Evolutionary conservation across 1,140 invertebrate species (phyloP).

Genomic region (Lepidurus packardi): DNA sequence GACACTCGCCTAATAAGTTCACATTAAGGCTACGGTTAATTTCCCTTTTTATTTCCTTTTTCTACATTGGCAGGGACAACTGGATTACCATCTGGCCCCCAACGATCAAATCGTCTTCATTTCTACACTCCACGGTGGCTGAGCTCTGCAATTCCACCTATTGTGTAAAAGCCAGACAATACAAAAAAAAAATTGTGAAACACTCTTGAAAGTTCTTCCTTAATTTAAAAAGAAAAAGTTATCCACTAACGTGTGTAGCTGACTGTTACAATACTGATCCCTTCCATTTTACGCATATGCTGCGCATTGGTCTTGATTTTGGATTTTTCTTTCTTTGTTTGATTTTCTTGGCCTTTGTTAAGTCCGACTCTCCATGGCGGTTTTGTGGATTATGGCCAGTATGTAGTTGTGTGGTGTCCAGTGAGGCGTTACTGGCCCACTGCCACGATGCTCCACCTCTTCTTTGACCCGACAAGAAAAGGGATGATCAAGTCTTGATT

Average conservation of each 20-base stretch:
- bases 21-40: conserved; percentile 31
- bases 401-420: conserved; percentile 14
- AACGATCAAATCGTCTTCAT: conserved; percentile 61
- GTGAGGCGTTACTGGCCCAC: neutral
- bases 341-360: neutral
- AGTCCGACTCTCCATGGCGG: neutral
- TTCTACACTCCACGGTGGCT: conserved; percentile 66
- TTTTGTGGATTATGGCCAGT: neutral
- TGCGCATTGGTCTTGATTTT: neutral
- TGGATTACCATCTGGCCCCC: conserved; percentile 55
- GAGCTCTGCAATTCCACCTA: conserved; percentile 36
- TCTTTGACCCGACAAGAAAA: conserved; percentile 7
- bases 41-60: conserved; percentile 33
- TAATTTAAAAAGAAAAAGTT: neutral
- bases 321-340: neutral
- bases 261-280: too few species aligned
- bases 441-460: neutral
- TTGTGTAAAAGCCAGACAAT: neutral
- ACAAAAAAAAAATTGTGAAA: neutral
- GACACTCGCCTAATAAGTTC: conserved; percentile 27
- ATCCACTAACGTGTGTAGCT: too few species aligned
- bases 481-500: conserved; percentile 19
- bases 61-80: conserved; percentile 51
- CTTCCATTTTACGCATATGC: neutral
- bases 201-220: neutral